These are phyloP conservation scores for Eristalinus sepulchralis DNA, from an alignment of 2,888 invertebrate species.

Conservation along the genomic window DNA sequence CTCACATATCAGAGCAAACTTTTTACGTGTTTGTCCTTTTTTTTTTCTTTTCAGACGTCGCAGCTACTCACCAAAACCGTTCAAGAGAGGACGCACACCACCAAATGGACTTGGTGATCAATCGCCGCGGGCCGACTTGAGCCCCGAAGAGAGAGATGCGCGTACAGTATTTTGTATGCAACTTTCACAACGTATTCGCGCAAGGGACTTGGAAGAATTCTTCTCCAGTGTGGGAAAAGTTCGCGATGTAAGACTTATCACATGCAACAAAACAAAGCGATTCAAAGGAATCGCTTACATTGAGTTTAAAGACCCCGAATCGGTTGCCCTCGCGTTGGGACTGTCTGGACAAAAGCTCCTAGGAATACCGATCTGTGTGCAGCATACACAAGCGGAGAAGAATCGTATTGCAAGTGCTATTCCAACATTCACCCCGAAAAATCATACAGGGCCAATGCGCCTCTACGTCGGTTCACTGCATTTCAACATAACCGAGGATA, in stretches of 20 bases:
- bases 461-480: constrained; percentile 98
- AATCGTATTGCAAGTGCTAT: constrained; percentile 94
- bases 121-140: constrained; percentile 87
- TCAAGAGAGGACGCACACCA: constrained; percentile 79
- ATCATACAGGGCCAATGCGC: constrained; percentile 96
- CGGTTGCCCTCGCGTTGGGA: constrained; percentile 97
- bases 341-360: constrained; percentile 96
- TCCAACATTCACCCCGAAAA: constrained; percentile 92
- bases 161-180: constrained; percentile 99
- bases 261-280: constrained; percentile 98
- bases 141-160: constrained; percentile 99
- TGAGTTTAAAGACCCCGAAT: constrained; percentile 98
- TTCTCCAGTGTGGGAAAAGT: constrained; percentile 99
- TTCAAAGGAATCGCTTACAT: constrained; percentile 99
- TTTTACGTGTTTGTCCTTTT: not conserved
- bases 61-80: constrained; percentile 81
- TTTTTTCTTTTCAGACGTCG: constrained; percentile 74
- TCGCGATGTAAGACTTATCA: constrained; percentile 98
- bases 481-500: constrained; percentile 99
- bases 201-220: constrained; percentile 98
- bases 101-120: constrained; percentile 83
- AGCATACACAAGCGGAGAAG: constrained; percentile 97
- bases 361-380: constrained; percentile 98
- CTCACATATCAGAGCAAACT: not conserved
- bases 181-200: constrained; percentile 95